phyloP scores from a whole-genome alignment of 2,113 vertebrate species.

The Spea bombifrons region DNA sequence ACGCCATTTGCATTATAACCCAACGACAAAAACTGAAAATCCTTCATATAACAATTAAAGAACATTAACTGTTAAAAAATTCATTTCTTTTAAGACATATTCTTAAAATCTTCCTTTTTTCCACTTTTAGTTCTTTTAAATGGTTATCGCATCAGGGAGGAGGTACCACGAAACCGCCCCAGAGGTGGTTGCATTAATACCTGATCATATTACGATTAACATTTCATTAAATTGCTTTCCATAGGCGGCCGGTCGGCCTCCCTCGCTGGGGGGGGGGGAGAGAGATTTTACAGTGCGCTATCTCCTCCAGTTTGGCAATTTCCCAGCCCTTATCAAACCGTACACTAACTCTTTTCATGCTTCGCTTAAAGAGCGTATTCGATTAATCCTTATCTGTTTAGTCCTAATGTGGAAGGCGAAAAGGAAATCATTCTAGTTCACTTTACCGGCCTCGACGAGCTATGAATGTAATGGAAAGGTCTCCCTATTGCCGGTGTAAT shows the following conservation, averaged over 20 bases:
- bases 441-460: background rate
- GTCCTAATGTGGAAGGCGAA: conserved; percentile 27
- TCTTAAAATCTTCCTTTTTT: background rate
- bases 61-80: too few relatives aligned
- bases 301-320: conserved; percentile 31
- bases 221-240: conserved; percentile 26
- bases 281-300: conserved; percentile 7
- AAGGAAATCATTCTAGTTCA: conserved; percentile 12
- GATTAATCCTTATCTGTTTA: conserved; percentile 40
- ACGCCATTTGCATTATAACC: too few relatives aligned
- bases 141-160: background rate
- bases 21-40: too few relatives aligned
- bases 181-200: background rate
- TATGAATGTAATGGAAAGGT: background rate
- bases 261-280: conserved; percentile 1
- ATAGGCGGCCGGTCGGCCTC: conserved; percentile 23
- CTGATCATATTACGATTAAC: background rate
- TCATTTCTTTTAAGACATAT: too few relatives aligned
- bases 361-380: conserved; percentile 28
- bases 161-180: background rate
- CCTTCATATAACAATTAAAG: too few relatives aligned
- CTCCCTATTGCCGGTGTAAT: background rate
- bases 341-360: conserved; percentile 23
- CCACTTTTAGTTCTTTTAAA: background rate
- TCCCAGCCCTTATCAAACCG: conserved; percentile 12